Base-by-base conservation (phyloP, 2,113 vertebrate genomes). In the Lonchura striata region DNA sequence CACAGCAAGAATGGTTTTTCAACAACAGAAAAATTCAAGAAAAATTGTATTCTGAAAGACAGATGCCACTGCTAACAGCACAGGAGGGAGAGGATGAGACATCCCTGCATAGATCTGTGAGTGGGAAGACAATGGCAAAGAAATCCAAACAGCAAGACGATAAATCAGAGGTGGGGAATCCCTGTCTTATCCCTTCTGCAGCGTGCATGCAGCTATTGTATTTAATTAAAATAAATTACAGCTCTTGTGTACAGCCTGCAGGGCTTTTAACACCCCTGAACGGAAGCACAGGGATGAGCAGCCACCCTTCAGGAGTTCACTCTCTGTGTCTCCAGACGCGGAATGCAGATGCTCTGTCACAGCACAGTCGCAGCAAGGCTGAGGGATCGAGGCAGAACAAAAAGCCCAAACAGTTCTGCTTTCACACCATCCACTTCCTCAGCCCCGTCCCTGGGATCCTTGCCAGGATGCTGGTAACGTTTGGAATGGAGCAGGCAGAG, bases 391-490 rank as follows among this genome's bases (percentile, higher is more conserved):
- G 2, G 8, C 42, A 35, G 75, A 90, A 86, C 82, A 90, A 92
- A 94, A 95, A 83, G 54, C 64, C 80, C 80, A 33, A 75, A 59
- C 71, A 88, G 50, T 41, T 90, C 47, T 74, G 68, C 42, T 92
- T 80, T 94, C 74, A 7, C 56, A n/a, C 71, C 8, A 54, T 18
- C 70, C 42, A 65, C 79, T 90, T 96, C 90, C 93, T 96, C 75
- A 50, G 84, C 87, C 30, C 89, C 0, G 0, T 8, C 8, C 10
- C 3, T 4, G 85, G 92, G 93, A 90, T 25, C 24, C 65, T 8
- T 53, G 86, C 91, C 95, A 95, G 70, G 74, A 60, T 6, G 5
- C 11, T 27, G 65, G 88, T 54, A 66, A 52, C 0, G 0, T 15
- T 46, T 18, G 31, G 47, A 47, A 47, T 1, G 11, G 63, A n/a